Percentiles rank a stretch among this genome's conserved stretches.
Conservation (phyloP, 2,888 invertebrate genomes). For the Dicycla oo region DNA sequence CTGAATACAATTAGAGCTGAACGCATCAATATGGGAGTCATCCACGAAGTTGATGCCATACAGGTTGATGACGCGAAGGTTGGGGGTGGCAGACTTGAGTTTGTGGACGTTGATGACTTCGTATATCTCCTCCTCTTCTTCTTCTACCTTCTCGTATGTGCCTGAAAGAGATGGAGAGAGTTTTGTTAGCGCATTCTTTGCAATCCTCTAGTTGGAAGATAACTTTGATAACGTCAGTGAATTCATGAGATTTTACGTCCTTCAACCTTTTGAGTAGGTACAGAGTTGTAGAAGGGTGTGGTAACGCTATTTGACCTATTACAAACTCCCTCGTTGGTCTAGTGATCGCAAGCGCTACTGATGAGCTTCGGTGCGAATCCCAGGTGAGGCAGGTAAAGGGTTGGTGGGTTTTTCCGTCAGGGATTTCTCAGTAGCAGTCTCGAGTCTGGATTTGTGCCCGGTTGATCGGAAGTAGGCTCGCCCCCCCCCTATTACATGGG, state of each 20-base stretch:
- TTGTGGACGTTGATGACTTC: conserved; percentile 99
- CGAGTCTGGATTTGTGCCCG: too few species aligned
- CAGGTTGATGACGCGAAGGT: conserved; percentile 98
- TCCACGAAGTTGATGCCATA: conserved; percentile 99
- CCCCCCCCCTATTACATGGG: too few species aligned
- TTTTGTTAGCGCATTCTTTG: not conserved
- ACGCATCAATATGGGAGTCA: conserved; percentile 99
- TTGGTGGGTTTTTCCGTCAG: too few species aligned
- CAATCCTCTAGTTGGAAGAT: not conserved
- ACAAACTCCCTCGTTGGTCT: too few species aligned
- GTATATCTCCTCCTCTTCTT: conserved; percentile 99
- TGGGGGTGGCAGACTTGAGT: conserved; percentile 99
- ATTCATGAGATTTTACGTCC: not conserved
- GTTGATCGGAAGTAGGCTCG: too few species aligned
- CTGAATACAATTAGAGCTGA: conserved; percentile 98
- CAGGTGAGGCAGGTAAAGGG: too few species aligned
- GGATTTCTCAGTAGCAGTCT: too few species aligned
- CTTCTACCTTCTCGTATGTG: conserved; percentile 99
- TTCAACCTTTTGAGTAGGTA: too few species aligned
- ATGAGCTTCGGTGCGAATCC: too few species aligned
- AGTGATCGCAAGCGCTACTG: too few species aligned
- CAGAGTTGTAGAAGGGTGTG: not conserved
- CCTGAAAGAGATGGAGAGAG: conserved; percentile 86
- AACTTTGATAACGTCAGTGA: too few species aligned
- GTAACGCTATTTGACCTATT: too few species aligned